A percentile compares a stretch with the other conserved stretches of the same genome.
Conservation (phyloP, 1,140 invertebrate genomes). For the Drosophila trapezifrons region DNA sequence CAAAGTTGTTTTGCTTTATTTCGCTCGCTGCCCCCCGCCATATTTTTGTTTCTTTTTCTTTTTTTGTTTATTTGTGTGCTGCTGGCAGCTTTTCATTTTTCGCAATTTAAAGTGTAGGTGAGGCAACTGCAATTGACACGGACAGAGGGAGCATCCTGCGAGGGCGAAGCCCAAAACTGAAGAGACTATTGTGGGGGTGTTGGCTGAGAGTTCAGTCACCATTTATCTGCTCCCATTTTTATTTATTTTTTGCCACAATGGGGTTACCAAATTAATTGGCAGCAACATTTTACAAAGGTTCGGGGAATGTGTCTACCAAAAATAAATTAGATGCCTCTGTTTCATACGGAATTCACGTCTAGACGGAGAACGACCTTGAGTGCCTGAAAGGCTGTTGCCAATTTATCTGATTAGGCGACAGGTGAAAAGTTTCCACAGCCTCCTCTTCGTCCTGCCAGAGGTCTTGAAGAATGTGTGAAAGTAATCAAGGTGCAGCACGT, state of each 20-base stretch:
- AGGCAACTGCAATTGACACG: constrained; percentile 78
- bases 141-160: constrained; percentile 64
- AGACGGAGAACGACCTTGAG: constrained; percentile 66
- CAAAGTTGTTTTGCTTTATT: constrained; percentile 62
- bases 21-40: constrained; percentile 20
- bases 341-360: constrained; percentile 39
- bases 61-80: constrained; percentile 54
- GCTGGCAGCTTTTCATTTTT: constrained; percentile 77
- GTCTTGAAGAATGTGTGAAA: constrained; percentile 18
- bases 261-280: constrained; percentile 69
- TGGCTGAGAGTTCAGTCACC: constrained; percentile 28
- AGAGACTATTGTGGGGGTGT: constrained; percentile 56
- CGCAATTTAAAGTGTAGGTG: constrained; percentile 77
- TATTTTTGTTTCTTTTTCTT: constrained; percentile 15
- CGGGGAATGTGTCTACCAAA: constrained; percentile 40
- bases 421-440: constrained; percentile 21
- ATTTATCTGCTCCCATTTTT: constrained; percentile 32
- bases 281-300: constrained; percentile 50
- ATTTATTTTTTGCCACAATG: constrained; percentile 33
- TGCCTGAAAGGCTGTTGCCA: constrained; percentile 30
- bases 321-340: constrained; percentile 60
- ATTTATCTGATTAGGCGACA: constrained; percentile 56
- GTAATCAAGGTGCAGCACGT: constrained; percentile 32
- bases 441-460: not conserved
- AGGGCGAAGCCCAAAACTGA: constrained; percentile 36